Evolutionary conservation across 2,888 invertebrate species (phyloP).

Genomic region (Tubulanus polymorphus): DNA sequence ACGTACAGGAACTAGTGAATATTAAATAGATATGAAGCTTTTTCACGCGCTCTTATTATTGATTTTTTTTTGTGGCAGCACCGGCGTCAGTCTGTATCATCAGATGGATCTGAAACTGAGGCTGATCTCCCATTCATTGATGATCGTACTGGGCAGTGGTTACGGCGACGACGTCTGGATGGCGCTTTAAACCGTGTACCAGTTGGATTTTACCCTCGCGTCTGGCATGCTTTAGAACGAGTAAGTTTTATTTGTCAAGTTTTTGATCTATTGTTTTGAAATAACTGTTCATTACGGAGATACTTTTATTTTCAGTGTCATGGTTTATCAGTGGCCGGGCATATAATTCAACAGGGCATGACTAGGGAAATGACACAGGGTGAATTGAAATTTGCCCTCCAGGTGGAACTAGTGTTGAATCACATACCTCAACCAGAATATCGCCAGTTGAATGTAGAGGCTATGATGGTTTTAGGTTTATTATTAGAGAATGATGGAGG

Average conservation of each 20-base stretch:
- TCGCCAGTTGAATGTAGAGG: conserved; percentile 90
- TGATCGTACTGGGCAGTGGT: conserved; percentile 94
- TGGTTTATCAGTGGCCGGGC: conserved; percentile 88
- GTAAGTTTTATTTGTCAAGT: conserved; percentile 49
- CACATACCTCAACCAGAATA: conserved; percentile 98
- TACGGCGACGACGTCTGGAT: conserved; percentile 86
- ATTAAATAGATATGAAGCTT: too few relatives aligned
- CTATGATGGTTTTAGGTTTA: conserved; percentile 89
- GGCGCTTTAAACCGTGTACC: conserved; percentile 97
- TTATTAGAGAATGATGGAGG: conserved; percentile 58
- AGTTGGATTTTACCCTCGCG: conserved; percentile 89
- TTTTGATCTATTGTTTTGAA: conserved; percentile 16
- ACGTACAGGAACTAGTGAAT: too few relatives aligned
- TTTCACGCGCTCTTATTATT: too few relatives aligned
- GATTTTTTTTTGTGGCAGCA: too few relatives aligned
- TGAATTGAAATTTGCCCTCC: conserved; percentile 95
- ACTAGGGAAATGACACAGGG: conserved; percentile 99
- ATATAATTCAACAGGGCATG: conserved; percentile 82
- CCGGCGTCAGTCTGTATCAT: too few relatives aligned
- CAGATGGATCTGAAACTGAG: too few relatives aligned
- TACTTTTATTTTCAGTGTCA: conserved; percentile 86
- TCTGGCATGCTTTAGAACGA: conserved; percentile 64
- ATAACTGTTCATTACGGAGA: too few relatives aligned
- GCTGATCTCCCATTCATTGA: too few relatives aligned
- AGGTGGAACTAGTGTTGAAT: conserved; percentile 94